phyloP scores from a whole-genome alignment of 2,113 vertebrate genomes.

The Eudyptes chrysolophus region DNA sequence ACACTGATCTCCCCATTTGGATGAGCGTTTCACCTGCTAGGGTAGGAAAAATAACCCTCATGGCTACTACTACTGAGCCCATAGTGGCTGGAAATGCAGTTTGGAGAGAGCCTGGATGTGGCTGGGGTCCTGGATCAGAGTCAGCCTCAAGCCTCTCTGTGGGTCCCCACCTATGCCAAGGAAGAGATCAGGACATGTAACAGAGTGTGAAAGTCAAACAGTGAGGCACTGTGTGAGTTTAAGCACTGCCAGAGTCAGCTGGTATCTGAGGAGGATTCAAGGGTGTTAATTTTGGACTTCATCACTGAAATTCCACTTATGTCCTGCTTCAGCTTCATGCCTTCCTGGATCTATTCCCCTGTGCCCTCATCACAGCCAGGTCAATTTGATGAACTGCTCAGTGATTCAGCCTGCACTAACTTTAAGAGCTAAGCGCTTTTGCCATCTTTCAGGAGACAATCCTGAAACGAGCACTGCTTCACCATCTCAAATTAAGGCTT shows the following conservation, averaged over 20 bases:
- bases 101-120: not conserved
- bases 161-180: not conserved
- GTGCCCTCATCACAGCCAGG: not conserved
- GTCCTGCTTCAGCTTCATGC: not conserved
- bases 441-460: not conserved
- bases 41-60: not conserved
- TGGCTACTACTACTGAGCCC: not conserved
- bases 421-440: not conserved
- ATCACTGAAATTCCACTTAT: not conserved
- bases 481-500: not conserved
- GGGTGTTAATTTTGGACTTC: conserved; percentile 6
- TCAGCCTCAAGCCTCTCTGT: not conserved
- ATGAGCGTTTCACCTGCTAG: not conserved
- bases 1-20: not conserved
- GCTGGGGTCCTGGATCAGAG: not conserved
- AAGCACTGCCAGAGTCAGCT: not conserved
- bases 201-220: not conserved
- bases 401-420: not conserved
- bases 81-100: not conserved
- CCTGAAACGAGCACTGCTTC: not conserved
- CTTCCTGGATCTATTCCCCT: not conserved
- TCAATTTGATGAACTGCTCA: conserved; percentile 5
- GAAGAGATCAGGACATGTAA: not conserved
- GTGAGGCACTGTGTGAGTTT: not conserved
- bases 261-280: not conserved